Evolutionary conservation across 2,113 vertebrate species (phyloP), one percentile per base, ranked within the genome.

Genomic region (Myotis brandtii): DNA sequence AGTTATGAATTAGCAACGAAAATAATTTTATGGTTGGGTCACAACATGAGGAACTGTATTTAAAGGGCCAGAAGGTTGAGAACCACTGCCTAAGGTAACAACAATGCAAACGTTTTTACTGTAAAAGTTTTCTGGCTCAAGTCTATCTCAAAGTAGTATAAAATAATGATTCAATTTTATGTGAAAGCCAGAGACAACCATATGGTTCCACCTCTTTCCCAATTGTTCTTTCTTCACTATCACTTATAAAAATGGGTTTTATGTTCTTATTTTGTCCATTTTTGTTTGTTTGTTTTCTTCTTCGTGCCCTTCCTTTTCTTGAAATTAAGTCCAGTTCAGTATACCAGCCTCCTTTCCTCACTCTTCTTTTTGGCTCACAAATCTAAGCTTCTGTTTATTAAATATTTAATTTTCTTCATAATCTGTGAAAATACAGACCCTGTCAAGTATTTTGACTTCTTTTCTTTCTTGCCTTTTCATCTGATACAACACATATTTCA

Each of bases 401-500:
- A 84, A 56, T 50, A 77, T 64, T 92, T 86, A 73, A 20, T 77
- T 91, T 87, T 14, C 34, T 80, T 83, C 34, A 86, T 80, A 43
- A 37, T 32, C 16, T 83, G 0, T 79, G n/a, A 90, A 91, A 96
- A 56, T 89, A 66, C 0, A 95, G 9, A n/a, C 9, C 8, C 64
- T 67, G 1, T 94, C n/a, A 21, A 18, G 6, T 85, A 59, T 94
- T 70, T 88, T 62, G 14, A 25, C 17, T 88, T 86, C 6, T 62
- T 86, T 95, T 64, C 37, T 37, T 85, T 64, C 18, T 85, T 96
- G 46, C 56, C 9, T 77, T 93, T 93, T 88, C 48, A 70, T 83
- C 34, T n/a, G 46, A 1, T 37, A 21, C 76, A 32, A 34, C 37
- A 69, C 13, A 83, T 89, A 79, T 11, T 59, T 21, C 25, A 46